phyloP scores from a whole-genome alignment of 2,113 vertebrate genomes.

The Macroglossus sobrinus region DNA sequence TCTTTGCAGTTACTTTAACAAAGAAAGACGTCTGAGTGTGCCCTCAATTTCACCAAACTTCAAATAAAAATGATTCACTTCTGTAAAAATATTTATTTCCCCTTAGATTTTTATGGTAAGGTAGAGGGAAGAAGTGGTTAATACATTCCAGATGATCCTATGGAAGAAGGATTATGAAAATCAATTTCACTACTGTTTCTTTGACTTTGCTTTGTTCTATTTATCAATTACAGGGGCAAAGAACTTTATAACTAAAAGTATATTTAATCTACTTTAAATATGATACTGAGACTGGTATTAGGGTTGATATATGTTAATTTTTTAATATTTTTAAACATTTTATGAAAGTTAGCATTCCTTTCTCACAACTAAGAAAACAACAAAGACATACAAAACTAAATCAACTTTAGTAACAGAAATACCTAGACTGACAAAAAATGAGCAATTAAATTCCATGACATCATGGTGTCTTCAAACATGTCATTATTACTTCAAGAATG shows the following conservation, averaged over 20 bases:
- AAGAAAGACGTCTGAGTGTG: conserved; percentile 62
- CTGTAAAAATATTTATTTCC: conserved; percentile 60
- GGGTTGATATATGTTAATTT: not conserved
- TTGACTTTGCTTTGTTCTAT: conserved; percentile 55
- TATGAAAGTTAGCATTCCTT: conserved; percentile 43
- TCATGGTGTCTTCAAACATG: not conserved
- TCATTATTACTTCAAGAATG: not conserved
- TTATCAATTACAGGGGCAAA: conserved; percentile 62
- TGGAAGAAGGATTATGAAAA: conserved; percentile 67
- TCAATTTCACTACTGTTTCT: conserved; percentile 60
- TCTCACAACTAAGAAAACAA: conserved; percentile 23
- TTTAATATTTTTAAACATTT: conserved; percentile 14
- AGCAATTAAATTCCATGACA: not conserved
- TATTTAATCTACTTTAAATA: conserved; percentile 35
- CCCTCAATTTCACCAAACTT: conserved; percentile 53
- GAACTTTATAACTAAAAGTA: conserved; percentile 61
- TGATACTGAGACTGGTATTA: not conserved
- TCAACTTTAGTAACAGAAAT: conserved; percentile 9
- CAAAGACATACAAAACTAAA: not conserved
- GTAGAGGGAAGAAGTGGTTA: conserved; percentile 53
- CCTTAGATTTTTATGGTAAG: conserved; percentile 52
- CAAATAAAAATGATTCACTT: conserved; percentile 60
- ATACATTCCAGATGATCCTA: conserved; percentile 53
- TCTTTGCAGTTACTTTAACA: conserved; percentile 34
- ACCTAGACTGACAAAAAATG: not conserved